A percentile compares a stretch with the other conserved stretches of the same genome.
phyloP scores from a whole-genome alignment of 2,888 invertebrate species.

The Eilema caniola region DNA sequence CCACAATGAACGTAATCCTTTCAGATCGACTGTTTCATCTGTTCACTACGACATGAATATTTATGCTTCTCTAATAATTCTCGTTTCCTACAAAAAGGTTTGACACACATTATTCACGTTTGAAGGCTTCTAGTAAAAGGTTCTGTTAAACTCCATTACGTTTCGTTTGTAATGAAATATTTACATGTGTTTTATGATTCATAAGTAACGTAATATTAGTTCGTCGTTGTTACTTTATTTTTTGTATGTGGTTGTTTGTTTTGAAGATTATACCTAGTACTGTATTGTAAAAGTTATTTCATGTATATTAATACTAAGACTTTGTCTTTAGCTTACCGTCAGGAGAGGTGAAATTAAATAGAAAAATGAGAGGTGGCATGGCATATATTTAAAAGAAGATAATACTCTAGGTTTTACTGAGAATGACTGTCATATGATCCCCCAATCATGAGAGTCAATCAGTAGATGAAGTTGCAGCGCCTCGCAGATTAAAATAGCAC shows the following conservation, averaged over 20 bases:
- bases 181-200: conserved; percentile 41
- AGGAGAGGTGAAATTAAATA: too few relatives aligned
- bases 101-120: conserved; percentile 44
- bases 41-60: conserved; percentile 46
- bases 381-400: too few relatives aligned
- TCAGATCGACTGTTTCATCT: conserved; percentile 22
- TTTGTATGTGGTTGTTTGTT: background rate
- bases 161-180: conserved; percentile 50
- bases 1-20: conserved; percentile 2
- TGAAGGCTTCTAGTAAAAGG: conserved; percentile 44
- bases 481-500: too few relatives aligned
- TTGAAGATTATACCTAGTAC: background rate
- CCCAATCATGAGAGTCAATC: too few relatives aligned
- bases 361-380: too few relatives aligned
- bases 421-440: too few relatives aligned
- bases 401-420: too few relatives aligned
- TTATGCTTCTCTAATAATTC: conserved; percentile 45
- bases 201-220: conserved; percentile 25
- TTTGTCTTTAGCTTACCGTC: too few relatives aligned
- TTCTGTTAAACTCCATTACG: conserved; percentile 47
- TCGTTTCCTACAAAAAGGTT: conserved; percentile 48
- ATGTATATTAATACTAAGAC: too few relatives aligned
- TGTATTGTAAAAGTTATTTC: too few relatives aligned
- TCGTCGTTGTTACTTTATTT: background rate
- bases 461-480: too few relatives aligned